Percentiles rank a stretch among this genome's conserved stretches.
Conservation (phyloP, 1,140 invertebrate species). For the Eumeta japonica region DNA sequence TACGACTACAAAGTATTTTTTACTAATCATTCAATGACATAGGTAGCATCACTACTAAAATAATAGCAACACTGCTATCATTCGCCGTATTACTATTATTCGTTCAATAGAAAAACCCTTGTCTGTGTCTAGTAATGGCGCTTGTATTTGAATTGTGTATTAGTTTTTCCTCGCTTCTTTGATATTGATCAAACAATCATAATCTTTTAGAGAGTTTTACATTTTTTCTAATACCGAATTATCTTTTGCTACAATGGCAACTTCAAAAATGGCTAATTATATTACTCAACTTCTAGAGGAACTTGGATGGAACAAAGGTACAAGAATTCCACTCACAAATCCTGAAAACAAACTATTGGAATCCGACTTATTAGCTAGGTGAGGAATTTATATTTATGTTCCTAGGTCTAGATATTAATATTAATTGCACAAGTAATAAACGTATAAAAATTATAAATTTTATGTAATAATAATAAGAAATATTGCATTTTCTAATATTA, state of each 20-base stretch:
- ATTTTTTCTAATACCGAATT: too few relatives aligned
- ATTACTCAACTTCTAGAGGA: constrained; percentile 65
- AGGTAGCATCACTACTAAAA: too few relatives aligned
- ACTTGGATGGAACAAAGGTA: constrained; percentile 71
- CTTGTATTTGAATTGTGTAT: neutral
- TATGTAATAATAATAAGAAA: too few relatives aligned
- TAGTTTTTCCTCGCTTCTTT: constrained; percentile 4
- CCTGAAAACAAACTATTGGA: constrained; percentile 68
- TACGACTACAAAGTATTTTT: too few relatives aligned
- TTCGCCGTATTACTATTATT: too few relatives aligned
- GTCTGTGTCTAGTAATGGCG: neutral
- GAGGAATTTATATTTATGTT: constrained; percentile 1
- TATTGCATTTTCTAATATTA: too few relatives aligned
- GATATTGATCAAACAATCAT: constrained; percentile 5
- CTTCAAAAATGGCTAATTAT: constrained; percentile 26
- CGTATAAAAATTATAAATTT: neutral
- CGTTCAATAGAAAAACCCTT: too few relatives aligned
- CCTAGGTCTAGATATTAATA: neutral
- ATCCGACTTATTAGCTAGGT: constrained; percentile 41
- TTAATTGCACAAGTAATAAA: neutral
- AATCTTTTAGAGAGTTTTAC: constrained; percentile 8
- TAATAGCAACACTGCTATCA: too few relatives aligned
- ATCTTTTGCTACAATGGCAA: constrained; percentile 10
- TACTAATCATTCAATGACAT: too few relatives aligned
- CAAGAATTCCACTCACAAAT: constrained; percentile 71